phyloP scores from a whole-genome alignment of 2,113 vertebrate species.

The Muscicapa adusta region DNA sequence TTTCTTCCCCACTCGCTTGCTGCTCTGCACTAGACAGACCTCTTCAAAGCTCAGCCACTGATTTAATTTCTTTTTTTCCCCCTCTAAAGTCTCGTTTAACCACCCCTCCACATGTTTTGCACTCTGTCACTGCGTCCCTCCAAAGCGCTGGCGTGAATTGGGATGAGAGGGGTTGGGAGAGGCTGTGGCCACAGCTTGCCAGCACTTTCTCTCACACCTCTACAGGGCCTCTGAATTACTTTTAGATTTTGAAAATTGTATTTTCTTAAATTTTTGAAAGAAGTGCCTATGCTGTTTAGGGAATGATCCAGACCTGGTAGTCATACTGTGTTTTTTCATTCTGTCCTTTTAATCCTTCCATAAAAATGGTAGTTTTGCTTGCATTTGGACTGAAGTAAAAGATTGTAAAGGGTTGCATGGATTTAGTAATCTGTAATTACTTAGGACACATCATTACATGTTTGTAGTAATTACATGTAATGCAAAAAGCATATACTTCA shows the following conservation, averaged over 20 bases:
- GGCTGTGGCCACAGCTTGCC: neutral
- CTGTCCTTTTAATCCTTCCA: neutral
- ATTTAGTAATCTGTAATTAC: neutral
- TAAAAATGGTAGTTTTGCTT: neutral
- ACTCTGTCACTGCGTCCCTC: neutral
- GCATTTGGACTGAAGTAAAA: neutral
- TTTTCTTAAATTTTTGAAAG: conserved; percentile 3
- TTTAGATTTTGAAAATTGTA: neutral
- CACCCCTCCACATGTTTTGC: neutral
- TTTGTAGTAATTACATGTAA: neutral
- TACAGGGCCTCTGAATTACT: neutral
- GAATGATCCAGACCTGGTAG: neutral
- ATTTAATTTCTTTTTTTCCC: neutral
- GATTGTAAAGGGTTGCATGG: neutral
- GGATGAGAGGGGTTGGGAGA: neutral
- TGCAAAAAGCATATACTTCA: neutral
- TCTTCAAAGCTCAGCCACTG: conserved; percentile 59
- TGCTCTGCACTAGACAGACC: conserved; percentile 39
- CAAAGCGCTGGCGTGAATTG: neutral
- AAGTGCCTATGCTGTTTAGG: neutral
- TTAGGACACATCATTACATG: neutral
- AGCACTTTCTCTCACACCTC: neutral
- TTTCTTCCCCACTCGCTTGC: conserved; percentile 38
- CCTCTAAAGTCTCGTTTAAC: conserved; percentile 36
- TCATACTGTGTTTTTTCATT: neutral